Base-by-base conservation (phyloP, 2,113 vertebrate species). In the Gasterosteus nipponicus region DNA sequence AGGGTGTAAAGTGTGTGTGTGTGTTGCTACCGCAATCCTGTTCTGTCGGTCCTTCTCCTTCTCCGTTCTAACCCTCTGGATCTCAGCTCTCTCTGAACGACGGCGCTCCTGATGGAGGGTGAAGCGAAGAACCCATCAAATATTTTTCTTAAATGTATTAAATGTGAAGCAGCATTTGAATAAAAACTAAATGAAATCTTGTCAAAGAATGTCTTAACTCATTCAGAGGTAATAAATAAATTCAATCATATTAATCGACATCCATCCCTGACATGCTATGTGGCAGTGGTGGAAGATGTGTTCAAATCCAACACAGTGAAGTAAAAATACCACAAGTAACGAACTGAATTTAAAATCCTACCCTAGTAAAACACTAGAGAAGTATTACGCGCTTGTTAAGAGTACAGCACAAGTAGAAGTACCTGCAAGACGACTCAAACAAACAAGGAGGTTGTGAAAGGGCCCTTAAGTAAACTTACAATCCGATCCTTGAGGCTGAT, bases 11-110 rank as follows among this genome's bases (percentile, higher is more conserved):
- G 56, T 35, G 57, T 19, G 57, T 35, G 29, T 69, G 57, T 49
- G 39, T 10, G 12, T 38, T 15, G 14, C 78, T 85, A 99, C 97
- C 61, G 95, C 95, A 76, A 98, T 95, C 66, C 96, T 92, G 73
- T 94, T 96, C 91, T 99, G 97, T 10, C 98, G 92, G 77, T 99
- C 97, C 77, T 96, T 92, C 87, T 99, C 97, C 89, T 96, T 98
- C 91, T 99, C 98, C 0, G 97, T 92, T 8, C 98, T 90, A 38
- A 97, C 96, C 33, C 98, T 93, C 86, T 98, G 97, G 87, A 98
- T 97, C 41, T 99, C 98, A 0, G 98, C 94, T 84, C 98, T 93
- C 90, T 99, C 98, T 0, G 94, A 94, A 0, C 97, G 95, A 49
- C 98, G 96, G 1, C 91, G 94, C 88, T 99, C 98, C 98, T 99